Evolutionary conservation across 2,888 invertebrate genomes (phyloP).

Genomic region (Nemoura dubitans): DNA sequence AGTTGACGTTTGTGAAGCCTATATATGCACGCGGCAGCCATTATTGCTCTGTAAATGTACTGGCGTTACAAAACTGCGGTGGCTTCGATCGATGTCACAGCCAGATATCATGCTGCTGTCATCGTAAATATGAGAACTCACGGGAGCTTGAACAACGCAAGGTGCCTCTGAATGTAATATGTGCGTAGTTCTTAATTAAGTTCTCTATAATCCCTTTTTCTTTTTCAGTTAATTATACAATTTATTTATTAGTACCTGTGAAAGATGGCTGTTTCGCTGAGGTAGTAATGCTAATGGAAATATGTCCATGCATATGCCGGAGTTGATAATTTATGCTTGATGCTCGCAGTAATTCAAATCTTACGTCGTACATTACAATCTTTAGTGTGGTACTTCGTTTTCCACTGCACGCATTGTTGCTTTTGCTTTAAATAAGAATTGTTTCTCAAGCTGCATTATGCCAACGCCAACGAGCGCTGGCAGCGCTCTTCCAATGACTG

Average conservation of each 20-base stretch:
- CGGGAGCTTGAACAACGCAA: neutral
- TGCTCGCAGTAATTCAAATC: neutral
- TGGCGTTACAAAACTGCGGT: neutral
- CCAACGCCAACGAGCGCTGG: too few species aligned
- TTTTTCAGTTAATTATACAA: neutral
- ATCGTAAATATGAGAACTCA: neutral
- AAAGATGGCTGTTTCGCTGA: neutral
- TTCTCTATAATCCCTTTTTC: neutral
- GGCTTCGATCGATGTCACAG: neutral
- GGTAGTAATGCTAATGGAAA: conserved; percentile 7
- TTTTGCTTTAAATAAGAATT: neutral
- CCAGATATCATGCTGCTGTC: neutral
- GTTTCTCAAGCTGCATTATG: neutral
- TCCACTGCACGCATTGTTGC: neutral
- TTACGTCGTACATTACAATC: neutral
- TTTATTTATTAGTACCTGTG: neutral
- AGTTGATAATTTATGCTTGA: neutral
- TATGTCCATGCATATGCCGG: neutral
- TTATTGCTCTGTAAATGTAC: neutral
- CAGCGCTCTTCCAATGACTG: neutral
- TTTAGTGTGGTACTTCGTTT: neutral
- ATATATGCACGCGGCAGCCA: neutral
- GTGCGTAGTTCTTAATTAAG: neutral
- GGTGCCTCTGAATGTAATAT: neutral
- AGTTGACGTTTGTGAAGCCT: neutral